Evolutionary conservation across 2,113 vertebrate genomes (phyloP), one percentile per base, ranked within the genome.

Genomic region (Rhineura floridana): DNA sequence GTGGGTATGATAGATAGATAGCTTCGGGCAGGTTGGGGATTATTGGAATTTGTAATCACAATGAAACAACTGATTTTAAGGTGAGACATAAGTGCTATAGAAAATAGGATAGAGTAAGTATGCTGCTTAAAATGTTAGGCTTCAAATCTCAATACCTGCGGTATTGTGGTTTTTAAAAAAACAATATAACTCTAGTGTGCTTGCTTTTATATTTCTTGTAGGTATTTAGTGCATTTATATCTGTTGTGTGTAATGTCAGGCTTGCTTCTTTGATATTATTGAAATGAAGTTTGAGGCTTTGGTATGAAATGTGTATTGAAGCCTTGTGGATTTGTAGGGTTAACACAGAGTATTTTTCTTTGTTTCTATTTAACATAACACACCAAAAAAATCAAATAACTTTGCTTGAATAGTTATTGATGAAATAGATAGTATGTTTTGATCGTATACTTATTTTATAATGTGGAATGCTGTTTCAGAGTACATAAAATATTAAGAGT

Each of bases 1-100:
- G n/a, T n/a, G n/a, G n/a, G 13, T 42, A 39, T 73, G 28, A 30
- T 67, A 39, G 69, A 36, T 85, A 83, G 90, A 87, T 88, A 33
- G 1, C 0, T 2, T 65, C 65, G 89, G 46, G 36, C 79, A 72
- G 28, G 36, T 52, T 62, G 59, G 77, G 72, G 72, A 55, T 81
- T 85, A 59, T 48, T 81, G 82, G 7, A 83, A 0, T 87, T 0
- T 0, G 39, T 87, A 91, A 79, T 72, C 12, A 11, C 67, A 42
- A 50, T 73, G 42, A 78, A 81, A 79, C 46, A 77, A 46, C 48
- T 87, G 12, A 3, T 73, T 82, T 75, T 55, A 75, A 36, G 36
- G 30, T 42, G 10, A 33, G 11, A 50, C 75, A 23, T 48, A 72
- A 76, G 30, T 75, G 23, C 36, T 73, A 36, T 7, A 33, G 52